Conservation (phyloP, 2,888 invertebrate species). For the Parnassius smintheus region DNA sequence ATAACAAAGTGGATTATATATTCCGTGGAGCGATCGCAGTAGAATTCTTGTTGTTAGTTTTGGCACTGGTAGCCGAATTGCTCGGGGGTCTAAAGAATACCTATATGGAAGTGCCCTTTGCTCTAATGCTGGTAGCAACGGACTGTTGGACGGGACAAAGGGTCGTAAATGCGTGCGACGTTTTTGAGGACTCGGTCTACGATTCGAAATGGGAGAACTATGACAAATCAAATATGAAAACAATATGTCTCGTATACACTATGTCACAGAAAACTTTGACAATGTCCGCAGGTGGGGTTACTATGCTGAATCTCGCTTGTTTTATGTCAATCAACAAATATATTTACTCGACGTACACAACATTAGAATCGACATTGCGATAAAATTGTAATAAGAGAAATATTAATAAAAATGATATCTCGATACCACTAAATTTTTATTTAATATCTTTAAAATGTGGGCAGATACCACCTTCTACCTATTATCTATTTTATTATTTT, state of each 20-base stretch:
- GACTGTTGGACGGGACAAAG: constrained; percentile 55
- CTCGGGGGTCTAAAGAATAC: constrained; percentile 53
- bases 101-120: constrained; percentile 46
- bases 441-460: too few relatives aligned
- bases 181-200: constrained; percentile 50
- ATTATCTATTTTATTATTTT: too few relatives aligned
- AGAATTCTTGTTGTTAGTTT: constrained; percentile 43
- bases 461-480: too few relatives aligned
- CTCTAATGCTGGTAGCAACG: constrained; percentile 46
- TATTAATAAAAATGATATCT: too few relatives aligned
- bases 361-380: constrained; percentile 45
- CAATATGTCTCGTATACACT: constrained; percentile 46
- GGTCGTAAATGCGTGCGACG: constrained; percentile 47
- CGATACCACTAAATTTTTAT: too few relatives aligned
- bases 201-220: constrained; percentile 56
- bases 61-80: constrained; percentile 47
- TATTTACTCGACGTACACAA: constrained; percentile 54
- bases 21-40: constrained; percentile 44
- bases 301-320: constrained; percentile 43
- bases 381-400: not conserved
- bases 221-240: constrained; percentile 45
- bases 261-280: constrained; percentile 49
- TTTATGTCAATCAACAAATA: constrained; percentile 48
- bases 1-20: constrained; percentile 39
- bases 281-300: constrained; percentile 52